A percentile compares a stretch with the other conserved stretches of the same genome.
Conservation (phyloP, 1,140 invertebrate genomes). For the Formica exsecta region DNA sequence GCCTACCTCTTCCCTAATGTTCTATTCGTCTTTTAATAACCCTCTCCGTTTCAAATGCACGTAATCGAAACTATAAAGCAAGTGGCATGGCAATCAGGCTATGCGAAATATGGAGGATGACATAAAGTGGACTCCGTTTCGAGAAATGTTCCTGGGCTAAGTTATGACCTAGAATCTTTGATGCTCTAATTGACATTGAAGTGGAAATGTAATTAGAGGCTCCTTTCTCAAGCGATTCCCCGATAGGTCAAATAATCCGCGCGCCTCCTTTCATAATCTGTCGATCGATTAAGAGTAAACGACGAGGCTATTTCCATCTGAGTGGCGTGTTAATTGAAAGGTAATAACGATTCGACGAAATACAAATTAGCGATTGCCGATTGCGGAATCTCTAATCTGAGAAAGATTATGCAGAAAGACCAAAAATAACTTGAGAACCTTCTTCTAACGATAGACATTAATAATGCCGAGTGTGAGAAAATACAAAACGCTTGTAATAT, state of each 20-base stretch:
- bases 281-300: constrained; percentile 38
- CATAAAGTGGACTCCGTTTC: constrained; percentile 57
- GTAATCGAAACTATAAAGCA: constrained; percentile 36
- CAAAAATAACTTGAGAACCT: not conserved
- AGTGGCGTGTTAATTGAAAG: constrained; percentile 49
- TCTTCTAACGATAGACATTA: not conserved
- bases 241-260: constrained; percentile 31
- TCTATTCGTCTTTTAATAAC: constrained; percentile 35
- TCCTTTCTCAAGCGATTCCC: constrained; percentile 50
- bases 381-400: not conserved
- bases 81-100: constrained; percentile 69
- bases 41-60: not conserved
- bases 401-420: not conserved
- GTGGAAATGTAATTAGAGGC: constrained; percentile 71
- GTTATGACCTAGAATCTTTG: constrained; percentile 66
- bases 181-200: constrained; percentile 64
- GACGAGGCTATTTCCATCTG: not conserved
- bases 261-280: constrained; percentile 30
- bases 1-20: not conserved
- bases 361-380: constrained; percentile 6
- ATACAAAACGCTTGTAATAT: not conserved
- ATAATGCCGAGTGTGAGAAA: not conserved
- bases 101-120: constrained; percentile 58
- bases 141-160: constrained; percentile 55
- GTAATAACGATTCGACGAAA: constrained; percentile 29